Evolutionary conservation across 2,888 invertebrate genomes (phyloP), one percentile per base, ranked within the genome.

Genomic region (Hedychridium roseum): DNA sequence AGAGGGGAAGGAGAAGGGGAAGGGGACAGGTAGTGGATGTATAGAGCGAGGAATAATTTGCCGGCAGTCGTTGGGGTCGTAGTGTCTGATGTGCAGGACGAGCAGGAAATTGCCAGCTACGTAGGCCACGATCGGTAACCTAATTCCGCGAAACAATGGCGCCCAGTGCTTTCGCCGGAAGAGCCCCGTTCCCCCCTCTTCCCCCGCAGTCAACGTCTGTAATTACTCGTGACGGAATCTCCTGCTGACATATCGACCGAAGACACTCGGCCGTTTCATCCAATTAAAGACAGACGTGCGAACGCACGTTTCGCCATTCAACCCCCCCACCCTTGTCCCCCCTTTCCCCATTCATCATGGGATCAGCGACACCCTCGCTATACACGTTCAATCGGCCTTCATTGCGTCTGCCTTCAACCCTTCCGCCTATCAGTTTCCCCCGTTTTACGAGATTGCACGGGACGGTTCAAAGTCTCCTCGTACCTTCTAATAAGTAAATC

Each of bases 211-310:
- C 30, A 45, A 35, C 36, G 32, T 48, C 54, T 55, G 48, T 63
- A 60, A 63, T 60, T 64, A 64, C 55, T 64, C 57, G 55, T 45
- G 55, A 54, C 51, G 55, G 50, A 64, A 60, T 57, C 49, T 44
- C 45, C 34, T 32, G 53, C 43, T 53, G 57, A 51, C 60, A 42
- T 54, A 50, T 64, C 55, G 50, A 44, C 36, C 50, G 46, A 57
- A 60, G 57, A 63, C 55, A 47, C 45, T 50, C 55, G 54, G 16
- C 43, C 54, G 54, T 60, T 63, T 63, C 53, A 63, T 62, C 54
- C 56, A 63, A 62, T 62, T 63, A 59, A 51, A 38, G 52, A 54
- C 47, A 47, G 56, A 41, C 41, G 35, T 11, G 35, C 26, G 47
- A 11, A 31, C 32, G 20, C 23, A 40, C 41, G 28, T 11, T 4